A percentile compares a stretch with the other conserved stretches of the same genome.
These are phyloP conservation scores for Ailuropoda melanoleuca DNA, from an alignment of 2,113 vertebrate species.

Conservation along the genomic window DNA sequence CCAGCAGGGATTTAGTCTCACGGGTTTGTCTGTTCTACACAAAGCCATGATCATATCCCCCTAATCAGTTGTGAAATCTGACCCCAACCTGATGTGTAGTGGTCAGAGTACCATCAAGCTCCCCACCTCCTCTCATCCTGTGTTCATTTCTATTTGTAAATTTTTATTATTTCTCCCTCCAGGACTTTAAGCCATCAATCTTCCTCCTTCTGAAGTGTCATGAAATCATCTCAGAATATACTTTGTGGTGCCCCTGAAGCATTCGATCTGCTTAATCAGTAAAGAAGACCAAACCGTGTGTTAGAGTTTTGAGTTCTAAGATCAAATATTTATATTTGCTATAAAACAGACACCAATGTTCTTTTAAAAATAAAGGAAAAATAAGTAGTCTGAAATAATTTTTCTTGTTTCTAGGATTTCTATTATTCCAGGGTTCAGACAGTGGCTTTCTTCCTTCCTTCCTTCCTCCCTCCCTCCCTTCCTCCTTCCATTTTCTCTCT, in stretches of 20 bases:
- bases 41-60: background rate
- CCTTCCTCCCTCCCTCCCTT: background rate
- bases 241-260: background rate
- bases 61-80: background rate
- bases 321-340: background rate
- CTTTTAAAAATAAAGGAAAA: background rate
- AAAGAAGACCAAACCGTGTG: background rate
- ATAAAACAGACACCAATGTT: background rate
- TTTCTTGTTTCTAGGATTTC: background rate
- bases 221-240: background rate
- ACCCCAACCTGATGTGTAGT: background rate
- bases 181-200: background rate
- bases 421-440: background rate
- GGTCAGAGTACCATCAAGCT: background rate
- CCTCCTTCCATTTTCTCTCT: background rate
- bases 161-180: background rate
- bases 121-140: background rate
- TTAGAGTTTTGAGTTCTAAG: background rate
- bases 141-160: background rate
- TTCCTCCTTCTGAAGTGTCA: background rate
- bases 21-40: background rate
- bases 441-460: background rate
- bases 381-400: background rate
- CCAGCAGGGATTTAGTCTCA: background rate
- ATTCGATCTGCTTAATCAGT: background rate